A percentile compares a stretch with the other conserved stretches of the same genome.
Conservation (phyloP, 2,113 vertebrate species). For the Rhabdomys dilectus region DNA sequence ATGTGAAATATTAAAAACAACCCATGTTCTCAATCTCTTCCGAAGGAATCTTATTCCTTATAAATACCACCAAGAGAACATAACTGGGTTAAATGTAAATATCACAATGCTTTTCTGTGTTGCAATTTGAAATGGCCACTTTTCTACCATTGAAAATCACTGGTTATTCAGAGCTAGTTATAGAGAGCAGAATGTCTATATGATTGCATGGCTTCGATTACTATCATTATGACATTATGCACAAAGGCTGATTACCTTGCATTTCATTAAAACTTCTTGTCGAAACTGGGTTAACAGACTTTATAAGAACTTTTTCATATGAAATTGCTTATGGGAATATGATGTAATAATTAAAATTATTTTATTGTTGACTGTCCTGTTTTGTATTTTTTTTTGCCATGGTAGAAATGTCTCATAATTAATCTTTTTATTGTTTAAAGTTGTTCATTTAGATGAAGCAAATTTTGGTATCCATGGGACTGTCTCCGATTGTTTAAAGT, state of each 20-base stretch:
- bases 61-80: conserved; percentile 53
- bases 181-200: conserved; percentile 79
- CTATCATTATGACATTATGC: conserved; percentile 62
- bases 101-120: conserved; percentile 72
- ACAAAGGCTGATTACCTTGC: conserved; percentile 81
- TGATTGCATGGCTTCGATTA: conserved; percentile 76
- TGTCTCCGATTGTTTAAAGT: background rate
- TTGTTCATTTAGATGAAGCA: background rate
- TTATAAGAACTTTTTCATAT: conserved; percentile 53
- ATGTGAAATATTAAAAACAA: conserved; percentile 64
- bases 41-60: conserved; percentile 40
- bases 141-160: conserved; percentile 81
- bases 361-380: conserved; percentile 55
- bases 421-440: conserved; percentile 52
- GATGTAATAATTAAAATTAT: conserved; percentile 54
- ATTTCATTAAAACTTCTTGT: conserved; percentile 70
- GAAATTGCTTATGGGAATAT: conserved; percentile 41
- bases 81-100: conserved; percentile 76
- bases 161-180: conserved; percentile 82
- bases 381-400: conserved; percentile 32
- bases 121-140: conserved; percentile 74
- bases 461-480: conserved; percentile 18
- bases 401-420: conserved; percentile 58
- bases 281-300: conserved; percentile 76
- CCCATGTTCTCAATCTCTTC: conserved; percentile 26